Conservation (phyloP, 2,797 vertebrate genomes). For the Clarias laeviceps region DNA sequence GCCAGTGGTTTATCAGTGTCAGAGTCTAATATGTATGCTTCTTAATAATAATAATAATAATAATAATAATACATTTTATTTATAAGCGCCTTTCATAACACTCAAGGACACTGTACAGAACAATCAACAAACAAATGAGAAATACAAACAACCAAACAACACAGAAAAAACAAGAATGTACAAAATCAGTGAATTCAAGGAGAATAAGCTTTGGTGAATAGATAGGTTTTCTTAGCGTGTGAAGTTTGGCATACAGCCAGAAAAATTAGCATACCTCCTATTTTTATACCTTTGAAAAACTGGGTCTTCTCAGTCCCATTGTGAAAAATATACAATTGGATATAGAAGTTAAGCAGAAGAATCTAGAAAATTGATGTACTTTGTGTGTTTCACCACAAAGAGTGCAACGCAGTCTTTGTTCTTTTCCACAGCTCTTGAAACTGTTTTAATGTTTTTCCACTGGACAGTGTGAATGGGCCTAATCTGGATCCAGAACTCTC, state of each 20-base stretch:
- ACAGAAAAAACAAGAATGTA: too few relatives aligned
- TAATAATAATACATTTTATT: too few relatives aligned
- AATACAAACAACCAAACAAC: too few relatives aligned
- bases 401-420: background rate
- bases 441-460: background rate
- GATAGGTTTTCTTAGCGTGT: too few relatives aligned
- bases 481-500: background rate
- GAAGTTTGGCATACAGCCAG: background rate
- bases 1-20: background rate
- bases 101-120: too few relatives aligned
- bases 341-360: background rate
- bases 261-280: background rate
- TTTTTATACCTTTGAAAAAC: background rate
- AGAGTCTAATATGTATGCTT: background rate
- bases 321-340: background rate
- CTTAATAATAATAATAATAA: too few relatives aligned
- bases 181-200: too few relatives aligned
- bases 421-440: background rate
- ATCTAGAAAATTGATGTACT: background rate
- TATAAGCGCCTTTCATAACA: too few relatives aligned
- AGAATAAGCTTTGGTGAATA: too few relatives aligned
- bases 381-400: background rate
- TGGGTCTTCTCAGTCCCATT: background rate
- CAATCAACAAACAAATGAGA: too few relatives aligned
- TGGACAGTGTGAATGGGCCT: background rate